Base-by-base conservation (phyloP, 2,797 vertebrate genomes). In the Peromyscus melanophrys region DNA sequence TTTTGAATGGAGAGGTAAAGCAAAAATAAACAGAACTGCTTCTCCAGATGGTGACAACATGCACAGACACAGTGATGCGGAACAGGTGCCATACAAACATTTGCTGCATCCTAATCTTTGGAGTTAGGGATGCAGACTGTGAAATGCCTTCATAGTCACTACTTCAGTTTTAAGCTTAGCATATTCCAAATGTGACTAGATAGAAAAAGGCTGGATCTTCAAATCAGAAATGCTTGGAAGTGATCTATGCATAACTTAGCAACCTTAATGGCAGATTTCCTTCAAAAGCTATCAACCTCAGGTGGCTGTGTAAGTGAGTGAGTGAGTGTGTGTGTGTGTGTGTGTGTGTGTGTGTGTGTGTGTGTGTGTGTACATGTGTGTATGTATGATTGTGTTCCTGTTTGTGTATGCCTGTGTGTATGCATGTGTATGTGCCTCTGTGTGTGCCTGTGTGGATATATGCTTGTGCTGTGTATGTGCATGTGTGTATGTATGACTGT, bases 121-220 rank as follows among this genome's bases (percentile, higher is more conserved):
- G 95, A 89, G 69, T 63, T 89, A 84, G n/a, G 31, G 49, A 57
- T 71, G 40, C 94, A 81, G 95, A 55, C 52, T 89, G 43, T 90
- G 77, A 94, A 89, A 76, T 59, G 34, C 25, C 31, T 92, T 94
- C 1, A 88, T 65, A 37, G 19, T 67, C 37, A 34, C 95, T 95
- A 29, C 69, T 95, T 93, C 49, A n/a, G 67, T 77, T 92, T 59
- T 59, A 31, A 94, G 77, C 4, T 86, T 88, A 90, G 77, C 34
- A 19, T n/a, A 80, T 76, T 92, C 6, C 34, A 84, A 67, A 27
- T 76, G 57, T 89, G 16, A 69, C 57, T 83, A 89, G 61, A 88
- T 4, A 84, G 40, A 37, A 78, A 94, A 67, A 31, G 82, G 37
- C 63, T 65, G 78, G 61, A 71, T 75, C 49, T 90, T 96, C 52